A percentile compares a stretch with the other conserved stretches of the same genome.
These are phyloP conservation scores for Tringa solitaria DNA, from an alignment of 2,113 vertebrate genomes.

Conservation along the genomic window DNA sequence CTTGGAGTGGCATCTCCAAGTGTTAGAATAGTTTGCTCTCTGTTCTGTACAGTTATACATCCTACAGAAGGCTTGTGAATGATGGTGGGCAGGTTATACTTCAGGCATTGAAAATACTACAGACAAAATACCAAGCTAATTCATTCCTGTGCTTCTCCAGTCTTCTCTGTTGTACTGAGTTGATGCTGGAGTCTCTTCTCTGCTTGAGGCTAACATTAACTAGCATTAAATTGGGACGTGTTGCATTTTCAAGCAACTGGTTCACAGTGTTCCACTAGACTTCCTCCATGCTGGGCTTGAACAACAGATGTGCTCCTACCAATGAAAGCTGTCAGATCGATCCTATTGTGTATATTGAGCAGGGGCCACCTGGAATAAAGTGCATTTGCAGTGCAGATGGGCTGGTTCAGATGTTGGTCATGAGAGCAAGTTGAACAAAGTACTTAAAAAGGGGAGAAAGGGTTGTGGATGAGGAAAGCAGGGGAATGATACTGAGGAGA, in stretches of 20 bases:
- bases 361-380: background rate
- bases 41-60: background rate
- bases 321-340: background rate
- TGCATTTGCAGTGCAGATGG: background rate
- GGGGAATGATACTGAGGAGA: background rate
- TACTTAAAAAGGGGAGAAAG: background rate
- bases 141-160: background rate
- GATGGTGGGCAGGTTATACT: background rate
- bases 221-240: fast-evolving
- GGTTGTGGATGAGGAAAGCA: background rate
- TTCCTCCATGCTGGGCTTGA: fast-evolving
- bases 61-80: background rate
- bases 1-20: background rate
- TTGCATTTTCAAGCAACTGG: background rate
- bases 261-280: background rate
- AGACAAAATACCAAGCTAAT: background rate
- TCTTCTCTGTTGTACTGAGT: background rate
- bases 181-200: background rate
- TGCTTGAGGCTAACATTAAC: background rate
- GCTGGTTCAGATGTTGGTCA: background rate
- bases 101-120: background rate
- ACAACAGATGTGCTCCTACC: background rate
- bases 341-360: background rate
- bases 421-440: background rate
- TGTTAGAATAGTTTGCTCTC: background rate